Base-by-base conservation (phyloP, 2,113 vertebrate species). In the Elephantulus edwardii region DNA sequence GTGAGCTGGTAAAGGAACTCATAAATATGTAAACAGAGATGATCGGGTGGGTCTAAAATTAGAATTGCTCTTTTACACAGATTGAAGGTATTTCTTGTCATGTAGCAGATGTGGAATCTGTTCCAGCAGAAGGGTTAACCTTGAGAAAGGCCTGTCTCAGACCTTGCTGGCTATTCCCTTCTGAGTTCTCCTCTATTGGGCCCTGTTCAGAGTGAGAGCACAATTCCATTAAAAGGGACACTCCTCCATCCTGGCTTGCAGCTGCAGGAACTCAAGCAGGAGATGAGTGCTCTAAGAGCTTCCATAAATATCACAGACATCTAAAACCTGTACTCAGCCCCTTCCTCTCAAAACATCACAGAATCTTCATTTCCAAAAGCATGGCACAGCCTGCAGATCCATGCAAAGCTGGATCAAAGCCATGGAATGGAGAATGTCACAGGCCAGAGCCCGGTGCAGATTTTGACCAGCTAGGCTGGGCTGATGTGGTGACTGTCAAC, bases 41-140 rank as follows among this genome's bases (percentile, higher is more conserved):
- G 72, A 58, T 26, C 44, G 4, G 10, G 11, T 42, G 17, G n/a
- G 5, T 56, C 71, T 92, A 75, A 96, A 90, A 93, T 91, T 83
- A 77, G 66, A 88, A 64, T 92, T 76, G 62, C 75, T 81, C 75
- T 93, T 92, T 84, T 40, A n/a, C 80, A 33, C 20, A 1, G 16
- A 88, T 62, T 50, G 60, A 72, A 76, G 83, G 86, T 88, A 62
- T 83, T 89, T 83, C 87, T 80, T 89, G 50, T 88, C 48, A 28
- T 12, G 10, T 20, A 83, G 81, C 79, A 91, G 79, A 82, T 88
- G 88, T 44, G 88, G 58, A 86, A 50, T 75, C 56, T 71, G 24
- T 74, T 44, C 70, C 80, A 79, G 20, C 38, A 28, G 82, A 92
- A 79, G 14, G 2, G 26, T 20, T 5, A 58, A 48, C 46, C 60